phyloP scores from a whole-genome alignment of 2,888 invertebrate genomes.

The Notocelia uddmanniana region DNA sequence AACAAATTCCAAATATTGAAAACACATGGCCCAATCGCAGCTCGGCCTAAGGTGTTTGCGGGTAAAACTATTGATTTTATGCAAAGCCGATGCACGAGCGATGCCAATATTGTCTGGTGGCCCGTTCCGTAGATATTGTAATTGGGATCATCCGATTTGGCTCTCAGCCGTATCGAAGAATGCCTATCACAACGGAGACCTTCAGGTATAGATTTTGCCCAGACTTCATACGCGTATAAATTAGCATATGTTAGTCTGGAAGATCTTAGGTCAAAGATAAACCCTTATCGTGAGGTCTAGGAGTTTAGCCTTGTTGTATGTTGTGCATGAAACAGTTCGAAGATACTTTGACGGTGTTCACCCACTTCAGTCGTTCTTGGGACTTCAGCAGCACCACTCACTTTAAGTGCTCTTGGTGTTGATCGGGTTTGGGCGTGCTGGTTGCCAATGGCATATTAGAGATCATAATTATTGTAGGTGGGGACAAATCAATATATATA shows the following conservation, averaged over 20 bases:
- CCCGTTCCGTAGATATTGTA: conserved; percentile 38
- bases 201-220: conserved; percentile 8
- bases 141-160: conserved; percentile 38
- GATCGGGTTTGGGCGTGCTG: too few species aligned
- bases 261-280: not conserved
- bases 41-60: conserved; percentile 48
- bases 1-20: conserved; percentile 31
- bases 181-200: conserved; percentile 11
- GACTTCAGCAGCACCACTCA: too few species aligned
- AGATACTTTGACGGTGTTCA: not conserved
- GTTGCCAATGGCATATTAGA: too few species aligned
- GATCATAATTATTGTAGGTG: too few species aligned
- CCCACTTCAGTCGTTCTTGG: not conserved
- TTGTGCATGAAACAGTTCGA: too few species aligned
- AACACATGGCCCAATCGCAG: conserved; percentile 18
- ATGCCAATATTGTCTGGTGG: conserved; percentile 45
- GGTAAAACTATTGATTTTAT: conserved; percentile 61
- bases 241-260: not conserved
- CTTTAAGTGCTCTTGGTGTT: too few species aligned
- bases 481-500: too few species aligned
- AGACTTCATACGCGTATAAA: not conserved
- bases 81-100: conserved; percentile 55
- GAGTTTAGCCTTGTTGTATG: too few species aligned
- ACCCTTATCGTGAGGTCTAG: not conserved
- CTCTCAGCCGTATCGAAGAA: conserved; percentile 28